Percentiles rank a stretch among this genome's conserved stretches.
phyloP scores from a whole-genome alignment of 2,113 vertebrate genomes.

The Lampris megalopsis region DNA sequence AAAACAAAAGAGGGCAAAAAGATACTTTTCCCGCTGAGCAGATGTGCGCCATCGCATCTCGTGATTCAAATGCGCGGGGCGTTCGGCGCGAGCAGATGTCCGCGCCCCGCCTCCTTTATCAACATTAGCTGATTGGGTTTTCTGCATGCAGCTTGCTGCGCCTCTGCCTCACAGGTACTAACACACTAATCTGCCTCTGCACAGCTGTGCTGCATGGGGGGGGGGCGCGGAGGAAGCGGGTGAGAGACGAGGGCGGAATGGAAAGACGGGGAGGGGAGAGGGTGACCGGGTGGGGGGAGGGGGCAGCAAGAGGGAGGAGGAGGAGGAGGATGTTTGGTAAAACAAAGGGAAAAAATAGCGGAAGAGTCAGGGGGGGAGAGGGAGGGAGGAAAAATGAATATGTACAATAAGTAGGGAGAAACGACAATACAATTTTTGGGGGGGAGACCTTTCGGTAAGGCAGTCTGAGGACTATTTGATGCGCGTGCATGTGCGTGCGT shows the following conservation, averaged over 20 bases:
- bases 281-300: conserved; percentile 41
- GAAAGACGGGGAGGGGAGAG: conserved; percentile 53
- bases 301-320: conserved; percentile 30
- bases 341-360: conserved; percentile 37
- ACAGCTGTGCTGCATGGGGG: conserved; percentile 79
- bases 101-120: conserved; percentile 86
- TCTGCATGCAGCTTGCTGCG: conserved; percentile 80
- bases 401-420: conserved; percentile 15
- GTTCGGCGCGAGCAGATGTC: conserved; percentile 89
- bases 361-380: conserved; percentile 11
- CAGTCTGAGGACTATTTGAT: neutral
- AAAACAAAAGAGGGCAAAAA: conserved; percentile 79
- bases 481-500: conserved; percentile 18
- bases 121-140: conserved; percentile 89
- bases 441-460: conserved; percentile 7
- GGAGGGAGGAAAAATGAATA: conserved; percentile 40
- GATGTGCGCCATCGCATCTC: conserved; percentile 87
- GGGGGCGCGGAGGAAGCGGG: conserved; percentile 44
- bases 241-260: conserved; percentile 63
- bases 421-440: conserved; percentile 11
- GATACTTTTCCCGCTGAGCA: conserved; percentile 84
- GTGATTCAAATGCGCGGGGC: conserved; percentile 87
- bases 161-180: conserved; percentile 85
- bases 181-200: conserved; percentile 82
- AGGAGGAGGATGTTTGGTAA: conserved; percentile 55